phyloP scores from a whole-genome alignment of 2,113 vertebrate genomes.

The Pandion haliaetus region DNA sequence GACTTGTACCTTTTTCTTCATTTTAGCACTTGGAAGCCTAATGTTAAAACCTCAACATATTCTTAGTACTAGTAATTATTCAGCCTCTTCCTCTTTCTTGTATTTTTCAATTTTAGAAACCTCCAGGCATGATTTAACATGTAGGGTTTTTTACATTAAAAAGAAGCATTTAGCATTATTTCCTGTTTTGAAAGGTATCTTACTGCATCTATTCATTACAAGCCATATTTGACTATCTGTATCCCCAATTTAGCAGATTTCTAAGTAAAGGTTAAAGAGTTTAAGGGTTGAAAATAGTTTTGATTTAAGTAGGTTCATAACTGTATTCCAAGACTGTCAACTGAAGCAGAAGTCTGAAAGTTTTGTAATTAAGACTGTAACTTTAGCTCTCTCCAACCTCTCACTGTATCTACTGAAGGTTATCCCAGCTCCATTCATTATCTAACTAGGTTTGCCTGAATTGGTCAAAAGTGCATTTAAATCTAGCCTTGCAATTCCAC shows the following conservation, averaged over 20 bases:
- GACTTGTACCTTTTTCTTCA: neutral
- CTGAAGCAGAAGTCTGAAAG: neutral
- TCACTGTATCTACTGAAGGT: neutral
- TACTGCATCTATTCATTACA: neutral
- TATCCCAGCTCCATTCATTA: neutral
- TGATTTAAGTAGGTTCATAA: neutral
- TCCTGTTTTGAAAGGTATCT: neutral
- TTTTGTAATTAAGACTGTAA: neutral
- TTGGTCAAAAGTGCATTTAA: neutral
- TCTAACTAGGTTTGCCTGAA: neutral
- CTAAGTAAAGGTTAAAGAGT: neutral
- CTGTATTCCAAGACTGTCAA: neutral
- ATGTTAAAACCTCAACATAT: neutral
- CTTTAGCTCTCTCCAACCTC: neutral
- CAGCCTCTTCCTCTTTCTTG: neutral
- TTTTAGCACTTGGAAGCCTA: neutral
- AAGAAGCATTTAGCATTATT: conserved; percentile 1
- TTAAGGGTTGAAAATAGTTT: neutral
- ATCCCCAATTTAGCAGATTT: neutral
- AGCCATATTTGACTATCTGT: neutral
- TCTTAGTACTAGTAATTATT: neutral
- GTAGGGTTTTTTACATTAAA: neutral
- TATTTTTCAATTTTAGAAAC: neutral
- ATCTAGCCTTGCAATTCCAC: neutral
- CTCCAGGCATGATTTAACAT: neutral